These are phyloP conservation scores for Acanthurus leucopareius DNA, from an alignment of 2,797 vertebrate species.

Conservation along the genomic window DNA sequence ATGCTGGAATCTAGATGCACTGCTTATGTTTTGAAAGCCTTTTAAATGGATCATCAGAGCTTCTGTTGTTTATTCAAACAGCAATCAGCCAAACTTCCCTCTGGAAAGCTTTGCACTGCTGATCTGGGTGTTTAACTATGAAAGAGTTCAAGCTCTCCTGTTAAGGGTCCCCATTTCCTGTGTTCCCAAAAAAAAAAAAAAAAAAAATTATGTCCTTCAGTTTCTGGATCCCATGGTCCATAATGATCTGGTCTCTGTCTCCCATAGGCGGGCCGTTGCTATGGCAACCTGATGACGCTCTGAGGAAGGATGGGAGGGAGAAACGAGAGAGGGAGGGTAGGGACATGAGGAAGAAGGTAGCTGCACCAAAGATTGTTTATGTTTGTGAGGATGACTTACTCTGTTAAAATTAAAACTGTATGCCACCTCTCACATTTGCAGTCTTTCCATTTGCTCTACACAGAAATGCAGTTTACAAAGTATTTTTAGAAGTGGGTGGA, in stretches of 20 bases:
- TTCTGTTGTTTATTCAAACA: slow-evolving; percentile 5
- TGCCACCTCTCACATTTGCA: background rate
- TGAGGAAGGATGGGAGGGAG: slow-evolving; percentile 67
- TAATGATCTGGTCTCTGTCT: slow-evolving; percentile 82
- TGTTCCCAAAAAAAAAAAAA: slow-evolving; percentile 38
- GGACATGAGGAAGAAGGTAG: slow-evolving; percentile 66
- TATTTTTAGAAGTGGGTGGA: background rate
- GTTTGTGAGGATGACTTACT: slow-evolving; percentile 56
- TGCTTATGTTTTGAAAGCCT: slow-evolving; percentile 35
- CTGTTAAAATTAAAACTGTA: fast-evolving
- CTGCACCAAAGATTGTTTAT: slow-evolving; percentile 67
- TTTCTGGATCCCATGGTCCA: slow-evolving; percentile 80
- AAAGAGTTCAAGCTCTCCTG: slow-evolving; percentile 55
- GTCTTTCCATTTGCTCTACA: background rate
- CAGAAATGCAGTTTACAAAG: background rate
- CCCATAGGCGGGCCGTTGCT: slow-evolving; percentile 80
- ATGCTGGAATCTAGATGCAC: slow-evolving; percentile 12
- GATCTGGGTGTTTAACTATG: slow-evolving; percentile 33
- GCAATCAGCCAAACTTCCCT: slow-evolving; percentile 38
- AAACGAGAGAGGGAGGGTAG: slow-evolving; percentile 56
- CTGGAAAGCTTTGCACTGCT: background rate
- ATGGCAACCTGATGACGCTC: slow-evolving; percentile 83
- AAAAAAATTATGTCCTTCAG: slow-evolving; percentile 73
- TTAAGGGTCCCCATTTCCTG: slow-evolving; percentile 73
- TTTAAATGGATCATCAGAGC: slow-evolving; percentile 22